Percentiles rank a stretch among this genome's conserved stretches.
phyloP scores from a whole-genome alignment of 2,113 vertebrate genomes.

The Equus quagga region DNA sequence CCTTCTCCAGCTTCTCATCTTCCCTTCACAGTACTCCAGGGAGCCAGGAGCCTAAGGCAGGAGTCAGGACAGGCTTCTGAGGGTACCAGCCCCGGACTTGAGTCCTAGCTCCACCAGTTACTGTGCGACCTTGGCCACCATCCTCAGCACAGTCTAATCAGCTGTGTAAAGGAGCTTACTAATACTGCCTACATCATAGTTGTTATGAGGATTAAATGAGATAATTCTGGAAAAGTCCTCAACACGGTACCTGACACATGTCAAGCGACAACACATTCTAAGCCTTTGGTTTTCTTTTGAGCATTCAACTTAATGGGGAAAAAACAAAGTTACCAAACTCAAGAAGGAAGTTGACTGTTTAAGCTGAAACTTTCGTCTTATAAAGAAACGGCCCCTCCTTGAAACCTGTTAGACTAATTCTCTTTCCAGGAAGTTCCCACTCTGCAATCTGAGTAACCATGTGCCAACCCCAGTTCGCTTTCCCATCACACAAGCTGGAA shows the following conservation, averaged over 20 bases:
- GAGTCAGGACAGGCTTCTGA: neutral
- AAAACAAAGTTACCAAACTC: constrained; percentile 53
- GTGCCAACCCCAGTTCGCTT: constrained; percentile 54
- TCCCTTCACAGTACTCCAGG: neutral
- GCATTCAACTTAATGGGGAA: neutral
- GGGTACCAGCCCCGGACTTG: neutral
- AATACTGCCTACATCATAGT: neutral
- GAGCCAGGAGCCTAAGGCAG: neutral
- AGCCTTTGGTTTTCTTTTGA: neutral
- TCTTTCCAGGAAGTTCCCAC: constrained; percentile 78
- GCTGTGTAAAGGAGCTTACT: neutral
- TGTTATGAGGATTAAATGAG: constrained; percentile 44
- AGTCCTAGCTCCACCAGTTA: constrained; percentile 43
- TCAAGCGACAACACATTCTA: constrained; percentile 21
- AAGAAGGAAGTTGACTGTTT: constrained; percentile 72
- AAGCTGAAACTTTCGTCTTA: constrained; percentile 55
- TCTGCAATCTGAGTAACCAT: constrained; percentile 58
- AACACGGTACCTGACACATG: neutral
- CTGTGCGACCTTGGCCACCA: constrained; percentile 8
- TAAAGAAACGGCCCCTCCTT: constrained; percentile 69
- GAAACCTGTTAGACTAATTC: constrained; percentile 73
- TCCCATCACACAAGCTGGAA: constrained; percentile 31
- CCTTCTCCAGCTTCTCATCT: neutral
- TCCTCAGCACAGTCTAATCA: neutral
- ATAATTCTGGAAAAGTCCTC: constrained; percentile 14